Conservation (phyloP, 2,797 vertebrate genomes). For the Apodemus agrarius region DNA sequence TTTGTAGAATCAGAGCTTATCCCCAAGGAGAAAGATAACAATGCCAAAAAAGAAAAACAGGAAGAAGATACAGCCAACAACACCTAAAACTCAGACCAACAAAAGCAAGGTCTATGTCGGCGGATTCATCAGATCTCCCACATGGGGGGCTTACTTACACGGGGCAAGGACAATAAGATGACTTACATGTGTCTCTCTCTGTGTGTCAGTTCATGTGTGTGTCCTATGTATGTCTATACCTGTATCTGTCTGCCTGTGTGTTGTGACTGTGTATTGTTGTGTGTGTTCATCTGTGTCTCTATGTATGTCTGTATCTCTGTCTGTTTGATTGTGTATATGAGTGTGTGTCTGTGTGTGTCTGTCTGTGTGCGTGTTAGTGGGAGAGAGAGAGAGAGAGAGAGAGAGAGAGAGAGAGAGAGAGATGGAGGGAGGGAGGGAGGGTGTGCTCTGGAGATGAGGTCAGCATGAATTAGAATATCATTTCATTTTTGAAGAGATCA, state of each 20-base stretch:
- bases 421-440: no score
- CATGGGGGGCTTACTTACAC: conserved; percentile 6
- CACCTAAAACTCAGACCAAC: conserved; percentile 20
- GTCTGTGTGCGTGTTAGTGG: no score
- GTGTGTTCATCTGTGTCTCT: background rate
- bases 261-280: background rate
- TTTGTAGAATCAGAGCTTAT: conserved; percentile 60
- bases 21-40: conserved; percentile 46
- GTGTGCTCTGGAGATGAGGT: background rate
- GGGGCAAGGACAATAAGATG: background rate
- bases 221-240: background rate
- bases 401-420: no score
- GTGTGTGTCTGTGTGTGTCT: no score
- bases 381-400: no score
- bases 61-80: background rate
- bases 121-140: conserved; percentile 2
- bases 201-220: background rate
- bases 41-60: conserved; percentile 33
- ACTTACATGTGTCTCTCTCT: background rate
- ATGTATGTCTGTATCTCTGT: background rate
- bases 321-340: no score
- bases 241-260: background rate
- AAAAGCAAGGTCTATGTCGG: conserved; percentile 55
- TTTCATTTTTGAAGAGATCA: background rate
- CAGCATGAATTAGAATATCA: background rate